Conservation (phyloP, 1,140 invertebrate species). For the Caerostris darwini region DNA sequence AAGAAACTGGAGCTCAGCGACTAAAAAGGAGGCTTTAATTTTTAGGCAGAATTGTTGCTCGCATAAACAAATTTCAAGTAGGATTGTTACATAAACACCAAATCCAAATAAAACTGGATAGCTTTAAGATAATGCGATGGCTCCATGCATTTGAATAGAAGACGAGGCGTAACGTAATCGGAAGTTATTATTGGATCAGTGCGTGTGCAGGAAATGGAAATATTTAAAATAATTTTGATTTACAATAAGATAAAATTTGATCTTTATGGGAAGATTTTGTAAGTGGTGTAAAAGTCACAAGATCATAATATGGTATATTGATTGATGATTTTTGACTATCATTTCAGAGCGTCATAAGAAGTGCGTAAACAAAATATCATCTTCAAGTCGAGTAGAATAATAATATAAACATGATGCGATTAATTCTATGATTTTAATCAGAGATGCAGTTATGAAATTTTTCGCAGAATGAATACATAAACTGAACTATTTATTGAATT, state of each 20-base stretch:
- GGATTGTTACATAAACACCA: neutral
- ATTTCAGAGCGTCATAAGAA: neutral
- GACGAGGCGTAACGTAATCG: neutral
- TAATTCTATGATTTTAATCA: no score
- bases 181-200: neutral
- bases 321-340: neutral
- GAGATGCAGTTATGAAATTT: no score
- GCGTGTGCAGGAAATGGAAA: neutral
- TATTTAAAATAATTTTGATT: neutral
- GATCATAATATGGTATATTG: neutral
- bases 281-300: neutral
- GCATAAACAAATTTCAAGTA: constrained; percentile 7
- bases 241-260: neutral
- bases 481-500: neutral
- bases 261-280: neutral
- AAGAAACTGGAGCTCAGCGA: neutral
- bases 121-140: neutral
- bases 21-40: neutral
- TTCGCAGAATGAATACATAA: no score
- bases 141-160: neutral
- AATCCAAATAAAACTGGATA: neutral
- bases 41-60: neutral
- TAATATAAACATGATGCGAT: no score
- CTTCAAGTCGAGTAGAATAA: neutral
- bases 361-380: neutral